Conservation (phyloP, 2,797 vertebrate genomes). For the Lerista edwardsae region DNA sequence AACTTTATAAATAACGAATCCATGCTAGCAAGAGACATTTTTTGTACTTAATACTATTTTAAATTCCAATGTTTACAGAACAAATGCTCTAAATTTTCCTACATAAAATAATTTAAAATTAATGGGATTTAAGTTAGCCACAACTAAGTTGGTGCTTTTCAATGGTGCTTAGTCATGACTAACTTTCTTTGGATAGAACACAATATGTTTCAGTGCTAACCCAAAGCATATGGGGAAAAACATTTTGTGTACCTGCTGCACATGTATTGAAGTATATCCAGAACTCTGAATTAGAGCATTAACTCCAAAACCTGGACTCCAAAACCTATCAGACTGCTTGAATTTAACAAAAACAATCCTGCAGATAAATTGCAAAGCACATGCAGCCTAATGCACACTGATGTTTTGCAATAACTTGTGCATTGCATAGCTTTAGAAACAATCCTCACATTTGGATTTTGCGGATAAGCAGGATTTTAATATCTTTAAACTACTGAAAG, state of each 20-base stretch:
- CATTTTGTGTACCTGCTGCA: background rate
- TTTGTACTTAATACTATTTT: background rate
- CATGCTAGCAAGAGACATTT: background rate
- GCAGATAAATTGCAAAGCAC: constrained; percentile 12
- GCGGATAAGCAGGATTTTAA: constrained; percentile 30
- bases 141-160: too few relatives aligned
- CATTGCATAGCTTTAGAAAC: constrained; percentile 6
- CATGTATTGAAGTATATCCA: background rate
- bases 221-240: background rate
- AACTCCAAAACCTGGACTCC: constrained; percentile 16
- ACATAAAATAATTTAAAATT: too few relatives aligned
- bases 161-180: too few relatives aligned
- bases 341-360: constrained; percentile 24
- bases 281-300: background rate
- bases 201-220: background rate
- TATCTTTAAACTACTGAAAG: background rate
- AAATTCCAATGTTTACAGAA: rapidly evolving
- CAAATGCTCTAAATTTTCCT: background rate
- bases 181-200: too few relatives aligned
- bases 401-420: background rate
- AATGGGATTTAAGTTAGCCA: too few relatives aligned
- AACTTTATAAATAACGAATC: background rate
- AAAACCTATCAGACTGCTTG: background rate
- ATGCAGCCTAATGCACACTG: background rate
- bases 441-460: constrained; percentile 16